Base-by-base conservation (phyloP, 1,140 invertebrate species). In the Panagrolaimus sp. region DNA sequence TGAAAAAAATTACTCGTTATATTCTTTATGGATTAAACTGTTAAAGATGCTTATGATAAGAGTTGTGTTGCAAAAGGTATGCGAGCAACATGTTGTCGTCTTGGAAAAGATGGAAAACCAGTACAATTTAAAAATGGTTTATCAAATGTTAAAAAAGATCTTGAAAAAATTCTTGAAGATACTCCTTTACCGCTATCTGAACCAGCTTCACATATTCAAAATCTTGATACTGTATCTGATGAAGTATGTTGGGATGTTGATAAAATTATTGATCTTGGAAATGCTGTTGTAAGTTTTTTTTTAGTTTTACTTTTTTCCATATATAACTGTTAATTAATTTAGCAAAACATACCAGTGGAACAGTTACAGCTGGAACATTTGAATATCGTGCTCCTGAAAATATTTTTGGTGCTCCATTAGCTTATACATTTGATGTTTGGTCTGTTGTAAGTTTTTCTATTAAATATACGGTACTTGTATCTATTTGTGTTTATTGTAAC, bases 371-470 rank as follows among this genome's bases (percentile, higher is more conserved):
- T 27, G 51, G 20, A 11, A 57, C 51, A 1, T 57, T 25, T 27
- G 51, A 57, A 20, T 57, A 57, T 16, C 51, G 51, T 13, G 51
- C 51, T 0, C 51, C 51, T 20, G 51, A 57, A 20, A 57, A 57
- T 13, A 5, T 16, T 4, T 57, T 57, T 5, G 20, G 51, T 20
- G n/a, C 13, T 11, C 20, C 20, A 11, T 20, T 57, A 27, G 20
- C 51, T 20, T 11, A 16, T 16, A 57, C 51, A 20, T 57, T 57
- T 57, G 51, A 57, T 57, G 27, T 57, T 4, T 57, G 51, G 51
- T 25, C 20, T 57, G 27, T 27, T 20, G 51, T 57, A 57, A 3
- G 51, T 57, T 27, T 20, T n/a, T n/a, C n/a, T n/a, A n/a, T n/a
- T n/a, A n/a, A 11, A 11, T 11, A n/a, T n/a, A n/a, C n/a, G n/a